Evolutionary conservation across 2,113 vertebrate species (phyloP), one percentile per base, ranked within the genome.

Genomic region (Hippotragus niger): DNA sequence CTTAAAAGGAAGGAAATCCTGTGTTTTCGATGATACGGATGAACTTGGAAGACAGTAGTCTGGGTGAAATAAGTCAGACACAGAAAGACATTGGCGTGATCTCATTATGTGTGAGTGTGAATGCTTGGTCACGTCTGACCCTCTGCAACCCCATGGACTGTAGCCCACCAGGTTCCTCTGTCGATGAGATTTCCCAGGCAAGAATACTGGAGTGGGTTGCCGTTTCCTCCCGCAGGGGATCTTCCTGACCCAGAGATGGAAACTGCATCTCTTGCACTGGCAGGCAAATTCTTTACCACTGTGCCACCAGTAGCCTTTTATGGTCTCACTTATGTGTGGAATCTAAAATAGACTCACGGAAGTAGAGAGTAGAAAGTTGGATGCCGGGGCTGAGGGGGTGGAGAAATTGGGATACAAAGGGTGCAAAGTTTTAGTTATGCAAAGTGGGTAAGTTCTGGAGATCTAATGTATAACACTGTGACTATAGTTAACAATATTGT

Each of bases 41-140:
- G 57, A 88, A 80, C 13, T 29, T 88, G 60, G n/a, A 88, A 16
- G 23, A n/a, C 36, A 9, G 21, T n/a, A 52, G 17, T 52, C n/a
- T 64, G 27, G 53, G 74, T 64, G 57, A 31, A 81, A 64, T 64
- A 25, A 64, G 45, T 36, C 57, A 81, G 74, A 82, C 19, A 17
- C 47, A 55, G 84, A 88, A 17, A 80, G 74, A 81, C 45, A 81
- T 62, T 58, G 27, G 15, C 16, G 11, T n/a, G 36, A 47, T 47
- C 47, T 82, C 36, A 43, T 43, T 27, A 19, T 29, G 19, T 82
- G 40, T 43, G 36, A 40, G 67, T 13, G n/a, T 40, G 67, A 40
- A 13, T 40, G 36, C 5, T 74, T 3, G 36, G 64, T 71, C 33
- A 4, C 0, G 17, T 71, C n/a, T 1, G 2, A 71, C 8, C 3